Percentiles rank a stretch among this genome's conserved stretches.
Evolutionary conservation across 1,140 invertebrate genomes (phyloP).

Genomic region (Macrosteles quadrilineatus): DNA sequence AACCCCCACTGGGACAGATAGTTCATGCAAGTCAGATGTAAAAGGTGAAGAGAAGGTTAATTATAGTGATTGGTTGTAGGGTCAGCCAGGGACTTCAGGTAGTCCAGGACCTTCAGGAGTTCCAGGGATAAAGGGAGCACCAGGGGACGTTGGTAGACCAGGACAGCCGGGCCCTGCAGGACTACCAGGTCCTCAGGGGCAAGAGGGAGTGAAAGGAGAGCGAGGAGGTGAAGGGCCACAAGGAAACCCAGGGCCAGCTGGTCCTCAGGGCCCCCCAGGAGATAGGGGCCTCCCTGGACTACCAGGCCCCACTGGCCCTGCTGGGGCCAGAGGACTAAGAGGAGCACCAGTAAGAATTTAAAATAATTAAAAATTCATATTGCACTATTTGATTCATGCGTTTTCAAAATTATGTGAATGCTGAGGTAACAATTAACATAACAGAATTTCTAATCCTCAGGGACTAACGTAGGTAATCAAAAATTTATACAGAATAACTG

Average conservation of each 20-base stretch:
- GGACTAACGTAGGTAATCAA: no score
- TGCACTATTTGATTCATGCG: no score
- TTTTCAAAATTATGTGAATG: no score
- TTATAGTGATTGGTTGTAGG: slow-evolving; percentile 50
- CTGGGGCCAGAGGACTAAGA: slow-evolving; percentile 54
- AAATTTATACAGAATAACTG: no score
- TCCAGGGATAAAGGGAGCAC: slow-evolving; percentile 69
- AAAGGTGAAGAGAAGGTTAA: no score
- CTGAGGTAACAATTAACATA: no score
- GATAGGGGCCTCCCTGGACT: slow-evolving; percentile 49
- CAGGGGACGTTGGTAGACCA: slow-evolving; percentile 69
- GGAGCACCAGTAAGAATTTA: slow-evolving; percentile 46
- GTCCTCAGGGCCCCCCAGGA: slow-evolving; percentile 56
- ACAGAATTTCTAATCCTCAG: no score
- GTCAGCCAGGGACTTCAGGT: slow-evolving; percentile 60
- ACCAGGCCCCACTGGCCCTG: slow-evolving; percentile 62
- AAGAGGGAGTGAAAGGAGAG: slow-evolving; percentile 70
- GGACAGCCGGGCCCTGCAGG: slow-evolving; percentile 70
- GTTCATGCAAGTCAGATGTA: no score
- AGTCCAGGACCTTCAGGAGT: slow-evolving; percentile 65
- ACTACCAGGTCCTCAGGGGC: slow-evolving; percentile 65
- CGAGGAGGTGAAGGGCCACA: slow-evolving; percentile 65
- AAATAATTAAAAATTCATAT: no score
- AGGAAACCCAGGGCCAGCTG: slow-evolving; percentile 62
- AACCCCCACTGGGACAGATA: no score